Evolutionary conservation across 2,888 invertebrate genomes (phyloP).

Genomic region (Tineola bisselliella): DNA sequence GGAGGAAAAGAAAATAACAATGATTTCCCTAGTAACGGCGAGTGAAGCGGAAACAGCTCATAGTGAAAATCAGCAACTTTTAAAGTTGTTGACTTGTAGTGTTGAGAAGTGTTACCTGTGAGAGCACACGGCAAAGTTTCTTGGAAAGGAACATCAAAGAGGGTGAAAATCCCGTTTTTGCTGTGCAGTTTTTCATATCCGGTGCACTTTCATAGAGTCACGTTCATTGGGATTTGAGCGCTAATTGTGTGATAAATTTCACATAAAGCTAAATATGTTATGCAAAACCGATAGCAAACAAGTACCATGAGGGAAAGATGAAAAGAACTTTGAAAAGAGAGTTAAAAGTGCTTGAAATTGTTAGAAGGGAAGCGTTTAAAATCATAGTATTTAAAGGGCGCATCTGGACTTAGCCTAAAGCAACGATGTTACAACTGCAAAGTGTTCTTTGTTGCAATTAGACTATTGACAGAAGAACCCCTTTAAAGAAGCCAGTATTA

Average conservation of each 20-base stretch:
- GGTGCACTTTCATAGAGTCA: slow-evolving; percentile 43
- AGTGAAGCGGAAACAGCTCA: slow-evolving; percentile 69
- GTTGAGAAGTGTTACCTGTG: slow-evolving; percentile 50
- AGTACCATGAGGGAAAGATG: slow-evolving; percentile 77
- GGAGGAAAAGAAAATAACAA: slow-evolving; percentile 76
- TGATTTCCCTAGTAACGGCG: slow-evolving; percentile 72
- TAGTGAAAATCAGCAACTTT: slow-evolving; percentile 46
- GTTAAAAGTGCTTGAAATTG: slow-evolving; percentile 63
- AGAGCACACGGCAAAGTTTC: slow-evolving; percentile 42
- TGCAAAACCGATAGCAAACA: slow-evolving; percentile 72
- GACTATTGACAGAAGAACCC: too few relatives aligned
- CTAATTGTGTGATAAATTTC: slow-evolving; percentile 71
- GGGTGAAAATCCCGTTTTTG: slow-evolving; percentile 65
- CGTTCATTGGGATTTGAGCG: slow-evolving; percentile 71
- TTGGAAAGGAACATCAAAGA: slow-evolving; percentile 62
- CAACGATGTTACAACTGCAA: too few relatives aligned
- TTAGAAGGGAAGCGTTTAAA: slow-evolving; percentile 61
- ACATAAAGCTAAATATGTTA: slow-evolving; percentile 70
- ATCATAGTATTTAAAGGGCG: too few relatives aligned
- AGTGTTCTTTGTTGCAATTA: too few relatives aligned
- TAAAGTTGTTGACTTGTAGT: slow-evolving; percentile 56
- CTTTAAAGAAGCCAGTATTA: too few relatives aligned
- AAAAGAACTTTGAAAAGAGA: slow-evolving; percentile 75
- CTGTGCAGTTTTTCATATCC: slow-evolving; percentile 26
- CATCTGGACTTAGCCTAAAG: too few relatives aligned